These are phyloP conservation scores for Enoplosus armatus DNA, from an alignment of 2,797 vertebrate genomes.

Conservation along the genomic window DNA sequence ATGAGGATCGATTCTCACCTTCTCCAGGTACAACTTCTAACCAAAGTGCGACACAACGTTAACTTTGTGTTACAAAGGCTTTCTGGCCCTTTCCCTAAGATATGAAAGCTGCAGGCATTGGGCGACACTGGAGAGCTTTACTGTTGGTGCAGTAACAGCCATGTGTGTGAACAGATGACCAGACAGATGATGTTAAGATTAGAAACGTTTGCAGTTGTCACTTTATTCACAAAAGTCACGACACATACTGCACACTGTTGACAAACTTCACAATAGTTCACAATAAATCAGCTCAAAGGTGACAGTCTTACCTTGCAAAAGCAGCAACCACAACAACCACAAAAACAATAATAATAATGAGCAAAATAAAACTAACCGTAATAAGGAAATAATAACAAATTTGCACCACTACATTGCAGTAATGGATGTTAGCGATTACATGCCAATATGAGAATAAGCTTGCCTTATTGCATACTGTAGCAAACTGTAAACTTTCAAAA, in stretches of 20 bases:
- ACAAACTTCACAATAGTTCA: constrained; percentile 32
- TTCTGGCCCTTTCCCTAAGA: too few species aligned
- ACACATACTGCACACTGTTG: constrained; percentile 48
- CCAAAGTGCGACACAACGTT: too few species aligned
- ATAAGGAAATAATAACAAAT: constrained; percentile 23
- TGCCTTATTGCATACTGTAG: neutral
- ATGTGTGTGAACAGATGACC: neutral
- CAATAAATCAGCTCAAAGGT: constrained; percentile 45
- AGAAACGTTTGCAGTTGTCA: constrained; percentile 16
- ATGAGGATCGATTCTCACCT: neutral
- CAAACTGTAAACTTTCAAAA: too few species aligned
- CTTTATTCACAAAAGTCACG: constrained; percentile 60
- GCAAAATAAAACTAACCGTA: neutral
- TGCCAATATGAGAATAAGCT: constrained; percentile 9
- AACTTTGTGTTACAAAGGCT: too few species aligned
- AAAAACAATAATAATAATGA: neutral
- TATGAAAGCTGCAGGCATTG: neutral
- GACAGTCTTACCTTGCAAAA: constrained; percentile 10
- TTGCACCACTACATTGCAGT: constrained; percentile 10
- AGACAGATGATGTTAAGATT: neutral
- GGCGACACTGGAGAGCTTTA: neutral
- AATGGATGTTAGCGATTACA: constrained; percentile 6
- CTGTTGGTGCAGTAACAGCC: too few species aligned
- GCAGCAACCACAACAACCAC: constrained; percentile 18
- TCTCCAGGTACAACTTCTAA: neutral